Percentiles rank a stretch among this genome's conserved stretches.
Evolutionary conservation across 2,888 invertebrate genomes (phyloP).

Genomic region (Nephrocerus scutellatus): DNA sequence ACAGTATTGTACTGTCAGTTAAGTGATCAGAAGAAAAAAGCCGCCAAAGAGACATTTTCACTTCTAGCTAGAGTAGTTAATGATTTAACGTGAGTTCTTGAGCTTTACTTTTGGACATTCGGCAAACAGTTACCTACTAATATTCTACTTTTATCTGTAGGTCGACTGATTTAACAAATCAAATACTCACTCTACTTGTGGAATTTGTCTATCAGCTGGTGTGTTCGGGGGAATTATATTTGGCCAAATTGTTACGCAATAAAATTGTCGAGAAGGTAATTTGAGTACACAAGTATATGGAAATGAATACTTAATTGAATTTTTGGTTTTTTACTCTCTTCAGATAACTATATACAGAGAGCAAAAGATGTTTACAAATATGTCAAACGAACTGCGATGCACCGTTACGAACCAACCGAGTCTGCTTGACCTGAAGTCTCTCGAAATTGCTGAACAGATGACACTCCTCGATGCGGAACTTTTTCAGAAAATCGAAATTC

Average conservation of each 20-base stretch:
- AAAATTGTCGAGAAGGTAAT: conserved; percentile 79
- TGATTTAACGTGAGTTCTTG: conserved; percentile 90
- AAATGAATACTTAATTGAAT: background rate
- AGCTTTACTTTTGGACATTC: no score
- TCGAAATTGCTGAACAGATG: conserved; percentile 97
- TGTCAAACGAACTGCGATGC: conserved; percentile 26
- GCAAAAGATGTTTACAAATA: conserved; percentile 40
- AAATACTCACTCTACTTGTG: conserved; percentile 74
- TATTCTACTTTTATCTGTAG: conserved; percentile 52
- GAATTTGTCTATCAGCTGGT: conserved; percentile 92
- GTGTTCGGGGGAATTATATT: conserved; percentile 81
- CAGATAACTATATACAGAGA: conserved; percentile 42
- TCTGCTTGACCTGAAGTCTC: conserved; percentile 86
- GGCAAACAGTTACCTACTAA: no score
- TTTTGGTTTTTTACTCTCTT: conserved; percentile 5
- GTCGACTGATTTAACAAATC: conserved; percentile 74
- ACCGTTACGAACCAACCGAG: conserved; percentile 55
- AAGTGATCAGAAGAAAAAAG: conserved; percentile 63
- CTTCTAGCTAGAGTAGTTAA: conserved; percentile 90
- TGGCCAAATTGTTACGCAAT: conserved; percentile 83
- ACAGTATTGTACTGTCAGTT: conserved; percentile 62
- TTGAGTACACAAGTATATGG: background rate
- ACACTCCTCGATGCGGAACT: conserved; percentile 91
- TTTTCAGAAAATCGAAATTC: conserved; percentile 93
- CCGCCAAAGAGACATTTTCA: conserved; percentile 81